Evolutionary conservation across 1,140 invertebrate genomes (phyloP), one percentile per base, ranked within the genome.

Genomic region (Luehdorfia chinensis): DNA sequence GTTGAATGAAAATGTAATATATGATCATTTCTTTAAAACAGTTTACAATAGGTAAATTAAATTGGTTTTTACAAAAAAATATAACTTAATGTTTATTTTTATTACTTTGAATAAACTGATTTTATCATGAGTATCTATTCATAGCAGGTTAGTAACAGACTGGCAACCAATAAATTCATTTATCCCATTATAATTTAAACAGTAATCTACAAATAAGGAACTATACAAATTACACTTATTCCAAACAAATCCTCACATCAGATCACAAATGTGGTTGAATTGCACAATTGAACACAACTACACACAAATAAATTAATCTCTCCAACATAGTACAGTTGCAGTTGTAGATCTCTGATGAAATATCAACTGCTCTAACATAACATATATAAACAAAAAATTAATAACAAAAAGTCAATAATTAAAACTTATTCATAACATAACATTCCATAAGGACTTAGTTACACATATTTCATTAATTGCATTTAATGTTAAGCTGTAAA

Each of bases 221-320:
- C 79, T 84, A 80, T 80, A 79, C 63, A 74, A 59, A 74, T 75
- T 75, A 81, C 61, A 68, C 65, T 76, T 76, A 85, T 39, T 50
- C 46, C 66, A 80, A 83, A 74, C 56, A 65, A 75, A 70, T 66
- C 60, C 70, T 74, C 66, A 67, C 74, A 79, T 81, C 77, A 85
- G 78, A 85, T 85, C 81, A 79, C 78, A 83, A 80, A 77, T 66
- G 73, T 63, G 60, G 62, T 75, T 69, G 66, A 71, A 81, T 79
- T 78, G 77, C 75, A 80, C 75, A 71, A 68, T 51, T 75, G 57
- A 80, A 75, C 69, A 73, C 61, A 61, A 72, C 67, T 76, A 79
- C 70, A 68, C 71, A 60, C 56, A 67, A 68, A 68, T 84, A 81
- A 83, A 78, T 79, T 83, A 85, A 83, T 85, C 81, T 85, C 81